Percentiles rank a stretch among this genome's conserved stretches.
phyloP scores from a whole-genome alignment of 2,888 invertebrate genomes.

The Callyntrura sp. region DNA sequence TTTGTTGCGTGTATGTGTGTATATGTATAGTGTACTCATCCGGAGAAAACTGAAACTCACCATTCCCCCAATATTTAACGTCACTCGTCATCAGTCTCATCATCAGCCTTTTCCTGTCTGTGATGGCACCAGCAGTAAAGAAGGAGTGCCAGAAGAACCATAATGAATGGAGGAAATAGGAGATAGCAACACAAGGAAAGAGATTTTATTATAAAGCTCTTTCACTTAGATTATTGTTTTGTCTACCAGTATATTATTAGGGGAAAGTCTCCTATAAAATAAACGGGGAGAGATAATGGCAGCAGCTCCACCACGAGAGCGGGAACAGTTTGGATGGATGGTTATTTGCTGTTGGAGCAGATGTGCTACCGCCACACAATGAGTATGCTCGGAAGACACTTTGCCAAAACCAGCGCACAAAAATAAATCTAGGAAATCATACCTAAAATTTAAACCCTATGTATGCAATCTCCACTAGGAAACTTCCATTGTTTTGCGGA shows the following conservation, averaged over 20 bases:
- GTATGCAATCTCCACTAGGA: too few relatives aligned
- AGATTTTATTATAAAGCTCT: conserved; percentile 29
- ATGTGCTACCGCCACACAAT: conserved; percentile 6
- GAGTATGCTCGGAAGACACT: neutral
- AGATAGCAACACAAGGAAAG: neutral
- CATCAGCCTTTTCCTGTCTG: neutral
- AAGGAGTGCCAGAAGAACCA: neutral
- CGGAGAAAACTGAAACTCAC: too few relatives aligned
- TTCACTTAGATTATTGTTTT: neutral
- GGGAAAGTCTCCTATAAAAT: neutral
- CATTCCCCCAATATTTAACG: neutral
- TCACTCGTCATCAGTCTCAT: conserved; percentile 24
- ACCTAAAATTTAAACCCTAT: too few relatives aligned
- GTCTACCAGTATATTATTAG: neutral
- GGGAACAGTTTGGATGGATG: neutral
- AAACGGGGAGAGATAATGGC: neutral
- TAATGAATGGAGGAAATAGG: neutral
- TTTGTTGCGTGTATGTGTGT: too few relatives aligned
- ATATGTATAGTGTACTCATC: too few relatives aligned
- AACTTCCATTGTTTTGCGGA: too few relatives aligned
- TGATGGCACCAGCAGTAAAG: neutral
- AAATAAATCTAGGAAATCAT: neutral
- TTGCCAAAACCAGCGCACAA: conserved; percentile 13
- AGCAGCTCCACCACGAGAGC: neutral
- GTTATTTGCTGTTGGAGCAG: conserved; percentile 1